Evolutionary conservation across 2,797 vertebrate genomes (phyloP), one percentile per base, ranked within the genome.

Genomic region (Premnoplex brunnescens): DNA sequence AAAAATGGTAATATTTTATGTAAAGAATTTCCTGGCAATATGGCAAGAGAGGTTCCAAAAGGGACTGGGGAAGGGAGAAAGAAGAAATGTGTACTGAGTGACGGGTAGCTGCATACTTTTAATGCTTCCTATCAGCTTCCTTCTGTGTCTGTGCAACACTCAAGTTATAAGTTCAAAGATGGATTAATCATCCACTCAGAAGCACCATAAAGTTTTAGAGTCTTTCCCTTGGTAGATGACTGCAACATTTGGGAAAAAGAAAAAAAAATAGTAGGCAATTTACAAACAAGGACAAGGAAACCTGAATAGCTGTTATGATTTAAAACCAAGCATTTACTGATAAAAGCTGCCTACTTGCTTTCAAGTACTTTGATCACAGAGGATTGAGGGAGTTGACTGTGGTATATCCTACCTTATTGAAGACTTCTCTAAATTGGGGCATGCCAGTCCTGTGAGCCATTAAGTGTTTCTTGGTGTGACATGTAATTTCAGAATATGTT

Each of bases 211-310:
- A 93, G 19, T 95, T 96, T 90, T 79, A 90, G 79, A 82, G 78
- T 54, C 88, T 95, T 93, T 94, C 74, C 83, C 89, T 92, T 84
- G 88, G 88, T 93, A 87, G 84, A 81, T 48, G 54, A 62, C 72
- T 91, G 73, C 85, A 93, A 79, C 49, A 76, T 89, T 74, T 84
- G 14, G 48, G 16, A 0, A 0, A 8, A 22, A 16, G 9, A 20
- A 39, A 56, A 46, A 48, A 69, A 44, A 83, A 41, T 20, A 21
- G 44, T 24, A 91, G 54, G 46, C 51, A 81, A 76, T 93, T 95
- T 92, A 84, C 85, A 96, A 95, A 96, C 82, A 96, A 95, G 92
- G 87, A 88, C 82, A 88, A 80, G 54, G 54, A 92, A 96, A 88
- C 26, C 74, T 82, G 87, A 92, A 64, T 60, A 88, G 89, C 60